Evolutionary conservation across 2,113 vertebrate genomes (phyloP), one percentile per base, ranked within the genome.

Genomic region (Dascyllus trimaculatus): DNA sequence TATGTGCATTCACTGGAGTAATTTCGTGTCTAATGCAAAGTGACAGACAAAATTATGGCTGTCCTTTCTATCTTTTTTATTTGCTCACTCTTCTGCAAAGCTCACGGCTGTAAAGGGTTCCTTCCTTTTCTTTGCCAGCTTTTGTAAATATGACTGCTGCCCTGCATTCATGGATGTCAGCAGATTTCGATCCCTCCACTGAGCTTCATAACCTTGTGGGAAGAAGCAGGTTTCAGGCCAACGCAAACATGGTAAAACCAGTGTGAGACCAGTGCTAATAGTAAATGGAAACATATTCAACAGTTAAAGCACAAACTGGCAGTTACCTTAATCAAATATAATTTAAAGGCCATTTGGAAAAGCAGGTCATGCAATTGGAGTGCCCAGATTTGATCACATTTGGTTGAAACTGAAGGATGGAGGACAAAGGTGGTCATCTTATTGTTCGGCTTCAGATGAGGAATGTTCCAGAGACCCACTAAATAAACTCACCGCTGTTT

Each of bases 1-100:
- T 63, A 58, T 84, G 60, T 79, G 65, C 52, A 19, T 76, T 94
- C 91, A 91, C 89, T 93, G 94, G 95, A 96, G 95, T 96, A 88
- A 95, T 96, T 96, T 95, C 90, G 86, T 90, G 93, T 93, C 93
- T 96, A 95, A 97, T 96, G 91, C 90, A 93, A 95, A 96, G 93
- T 96, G 96, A 96, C 96, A 96, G 95, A 94, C 94, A 95, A 95
- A 96, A 96, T 96, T 95, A 96, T 95, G 93, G 93, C 60, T 59
- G 53, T 82, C 43, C 43, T 75, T 68, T 86, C 51, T 77, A 11
- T 75, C 13, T 62, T 59, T 80, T 57, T 68, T 65, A 38, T 71
- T 71, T 53, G 65, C 69, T 81, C 45, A 35, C 43, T 67, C 59
- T 65, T 79, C 52, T 59, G 64, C 11, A 29, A 38, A 73, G 38